Base-by-base conservation (phyloP, 1,140 invertebrate species). In the Pseudomyrmex cubaensis region DNA sequence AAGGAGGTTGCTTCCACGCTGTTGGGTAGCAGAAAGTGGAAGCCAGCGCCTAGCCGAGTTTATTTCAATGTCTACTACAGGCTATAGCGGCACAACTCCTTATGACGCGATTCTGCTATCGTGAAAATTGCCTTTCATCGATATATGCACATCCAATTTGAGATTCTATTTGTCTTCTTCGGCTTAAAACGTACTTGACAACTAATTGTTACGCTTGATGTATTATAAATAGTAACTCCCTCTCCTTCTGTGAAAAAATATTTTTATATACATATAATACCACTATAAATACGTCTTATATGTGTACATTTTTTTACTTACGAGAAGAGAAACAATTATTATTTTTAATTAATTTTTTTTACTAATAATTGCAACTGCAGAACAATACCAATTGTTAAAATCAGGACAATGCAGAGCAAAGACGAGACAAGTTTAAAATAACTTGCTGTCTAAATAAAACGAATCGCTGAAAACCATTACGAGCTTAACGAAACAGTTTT, bases 61-160 rank as follows among this genome's bases (percentile, higher is more conserved):
- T 93, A 93, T 93, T 90, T 90, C 90, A 93, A 92, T 92, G 91
- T 90, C 89, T 93, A 88, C 88, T 92, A 90, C 84, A 90, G 82
- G 76, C 70, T 67, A 78, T 72, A 67, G 52, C 64, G 74, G 63
- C 59, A 63, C 75, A 70, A 84, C 72, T 85, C 82, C 64, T 85
- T 88, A 83, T 76, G 25, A 7, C 85, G 61, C 57, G 44, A 87
- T 70, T 59, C 57, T 63, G 52, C 62, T 80, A 64, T 62, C 77
- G 88, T 85, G 61, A 67, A 69, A 87, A 83, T 85, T 80, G 59
- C 56, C 52, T 59, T 70, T 56, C 72, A 13, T 50, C 73, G 59
- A 35, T 48, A 85, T 64, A 73, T 73, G 50, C 75, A 70, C 73
- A 72, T 87, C 35, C 44, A 50, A 62, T 22, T 57, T 73, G 61